phyloP scores from a whole-genome alignment of 2,113 vertebrate species.

The cattle (Bos taurus) region ARS-UCD2.0 NC_037338.1:69961501-69962000 shows the following conservation, averaged over 20 bases:
- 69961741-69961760: not conserved
- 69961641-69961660: not conserved
- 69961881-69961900: not conserved
- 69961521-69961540: not conserved
- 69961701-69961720: slow-evolving; percentile 8
- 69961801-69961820: not conserved
- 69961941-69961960: slow-evolving; percentile 28
- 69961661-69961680: not conserved
- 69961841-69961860: not conserved
- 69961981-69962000: not conserved
- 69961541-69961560: not conserved
- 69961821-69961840: not conserved
- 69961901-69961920: not conserved
- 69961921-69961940: not conserved
- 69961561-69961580: not conserved
- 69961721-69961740: not conserved
- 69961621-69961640: not conserved
- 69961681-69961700: slow-evolving; percentile 32
- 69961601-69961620: not conserved
- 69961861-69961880: not conserved
- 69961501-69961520: not conserved
- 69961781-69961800: not conserved
- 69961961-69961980: slow-evolving; percentile 1
- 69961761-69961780: not conserved
- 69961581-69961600: not conserved